Percentiles rank a stretch among this genome's conserved stretches.
Conservation (phyloP, 1,140 invertebrate genomes). For the Daktulosphaira vitifoliae region DNA sequence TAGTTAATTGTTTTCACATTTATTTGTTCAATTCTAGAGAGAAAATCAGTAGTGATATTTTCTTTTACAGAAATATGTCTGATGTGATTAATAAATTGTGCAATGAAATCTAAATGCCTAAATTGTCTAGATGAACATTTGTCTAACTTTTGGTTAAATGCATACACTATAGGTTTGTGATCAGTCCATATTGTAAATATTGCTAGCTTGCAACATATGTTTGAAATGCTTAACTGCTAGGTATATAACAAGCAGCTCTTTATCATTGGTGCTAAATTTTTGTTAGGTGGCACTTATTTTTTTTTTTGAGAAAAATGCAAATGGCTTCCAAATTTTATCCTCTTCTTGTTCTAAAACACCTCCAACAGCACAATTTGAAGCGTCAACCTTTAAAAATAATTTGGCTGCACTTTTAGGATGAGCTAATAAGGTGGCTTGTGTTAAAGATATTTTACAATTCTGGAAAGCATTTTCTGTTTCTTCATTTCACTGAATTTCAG, state of each 20-base stretch:
- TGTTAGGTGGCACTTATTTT: slow-evolving; percentile 40
- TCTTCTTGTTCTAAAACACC: too few species aligned
- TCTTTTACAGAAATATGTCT: background rate
- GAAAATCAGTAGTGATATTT: background rate
- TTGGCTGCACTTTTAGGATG: slow-evolving; percentile 22
- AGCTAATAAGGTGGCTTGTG: slow-evolving; percentile 34
- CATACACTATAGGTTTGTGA: too few species aligned
- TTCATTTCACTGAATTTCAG: too few species aligned
- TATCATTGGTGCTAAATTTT: slow-evolving; percentile 42
- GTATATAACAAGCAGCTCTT: slow-evolving; percentile 48
- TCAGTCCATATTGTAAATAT: slow-evolving; percentile 43
- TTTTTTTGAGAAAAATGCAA: slow-evolving; percentile 44
- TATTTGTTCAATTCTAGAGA: background rate
- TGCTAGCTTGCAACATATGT: slow-evolving; percentile 44
- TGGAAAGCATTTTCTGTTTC: too few species aligned
- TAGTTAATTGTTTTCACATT: background rate
- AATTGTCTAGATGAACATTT: too few species aligned
- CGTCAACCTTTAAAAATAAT: slow-evolving; percentile 36
- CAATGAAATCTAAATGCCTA: too few species aligned
- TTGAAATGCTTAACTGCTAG: slow-evolving; percentile 44
- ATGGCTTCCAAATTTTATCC: slow-evolving; percentile 40
- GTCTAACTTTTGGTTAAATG: too few species aligned
- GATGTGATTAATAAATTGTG: background rate
- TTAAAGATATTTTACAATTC: slow-evolving; percentile 42
- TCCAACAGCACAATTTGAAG: slow-evolving; percentile 37